phyloP scores from a whole-genome alignment of 2,113 vertebrate genomes.

The Malurus melanocephalus region DNA sequence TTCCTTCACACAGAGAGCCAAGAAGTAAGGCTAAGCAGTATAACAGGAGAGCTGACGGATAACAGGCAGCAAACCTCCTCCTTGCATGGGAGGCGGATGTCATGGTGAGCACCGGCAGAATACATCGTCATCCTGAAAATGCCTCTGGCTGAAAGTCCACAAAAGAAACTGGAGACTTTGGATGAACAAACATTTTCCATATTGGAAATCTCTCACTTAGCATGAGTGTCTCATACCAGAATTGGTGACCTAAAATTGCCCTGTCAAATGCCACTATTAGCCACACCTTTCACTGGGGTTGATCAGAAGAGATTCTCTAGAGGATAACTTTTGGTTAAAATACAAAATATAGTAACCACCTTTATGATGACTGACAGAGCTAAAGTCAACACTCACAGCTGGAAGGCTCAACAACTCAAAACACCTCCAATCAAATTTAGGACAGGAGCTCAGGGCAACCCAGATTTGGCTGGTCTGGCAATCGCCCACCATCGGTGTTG shows the following conservation, averaged over 20 bases:
- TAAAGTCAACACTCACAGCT: not conserved
- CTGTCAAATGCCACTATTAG: not conserved
- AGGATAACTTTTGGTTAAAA: not conserved
- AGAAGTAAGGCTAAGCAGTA: constrained; percentile 33
- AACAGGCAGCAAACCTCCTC: constrained; percentile 13
- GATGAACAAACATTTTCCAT: not conserved
- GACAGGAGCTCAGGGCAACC: not conserved
- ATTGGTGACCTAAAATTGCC: constrained; percentile 1
- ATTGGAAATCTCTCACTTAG: not conserved
- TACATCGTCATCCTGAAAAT: not conserved
- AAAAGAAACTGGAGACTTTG: not conserved
- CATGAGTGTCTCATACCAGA: not conserved
- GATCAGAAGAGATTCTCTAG: not conserved
- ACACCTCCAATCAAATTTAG: not conserved
- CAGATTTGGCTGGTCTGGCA: not conserved
- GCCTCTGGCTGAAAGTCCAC: not conserved
- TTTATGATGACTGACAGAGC: not conserved
- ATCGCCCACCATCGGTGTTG: rapidly evolving
- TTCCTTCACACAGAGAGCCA: not conserved
- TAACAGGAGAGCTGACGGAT: constrained; percentile 4
- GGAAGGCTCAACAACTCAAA: not conserved
- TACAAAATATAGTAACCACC: not conserved
- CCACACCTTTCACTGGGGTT: not conserved
- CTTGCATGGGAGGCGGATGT: not conserved
- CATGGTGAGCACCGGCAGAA: not conserved